Evolutionary conservation across 2,113 vertebrate species (phyloP).

Genomic region (Callionymus lyra): DNA sequence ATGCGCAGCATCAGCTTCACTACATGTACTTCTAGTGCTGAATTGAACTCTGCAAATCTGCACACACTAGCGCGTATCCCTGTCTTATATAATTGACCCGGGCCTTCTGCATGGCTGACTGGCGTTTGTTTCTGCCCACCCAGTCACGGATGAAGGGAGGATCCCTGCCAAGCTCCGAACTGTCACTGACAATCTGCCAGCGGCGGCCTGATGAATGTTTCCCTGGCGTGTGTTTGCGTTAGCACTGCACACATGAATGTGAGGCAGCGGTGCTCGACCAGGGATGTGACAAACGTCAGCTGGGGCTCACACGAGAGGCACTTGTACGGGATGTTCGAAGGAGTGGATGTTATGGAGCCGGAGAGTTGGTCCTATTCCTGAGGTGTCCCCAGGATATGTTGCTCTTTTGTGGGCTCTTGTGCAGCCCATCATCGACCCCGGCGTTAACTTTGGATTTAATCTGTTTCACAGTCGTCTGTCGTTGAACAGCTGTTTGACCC

Average conservation of each 20-base stretch:
- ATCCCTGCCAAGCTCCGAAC: conserved; percentile 48
- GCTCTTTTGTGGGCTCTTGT: no score
- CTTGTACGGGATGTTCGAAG: conserved; percentile 12
- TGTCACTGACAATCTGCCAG: conserved; percentile 62
- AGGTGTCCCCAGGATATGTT: no score
- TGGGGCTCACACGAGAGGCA: conserved; percentile 26
- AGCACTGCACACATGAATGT: background rate
- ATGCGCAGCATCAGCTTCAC: no score
- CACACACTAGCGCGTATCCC: conserved; percentile 22
- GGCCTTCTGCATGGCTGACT: conserved; percentile 49
- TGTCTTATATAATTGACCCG: conserved; percentile 58
- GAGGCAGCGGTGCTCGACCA: conserved; percentile 20
- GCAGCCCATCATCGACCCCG: no score
- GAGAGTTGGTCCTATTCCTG: background rate
- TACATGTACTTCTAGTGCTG: no score
- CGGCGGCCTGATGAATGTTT: conserved; percentile 52
- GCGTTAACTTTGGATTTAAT: no score
- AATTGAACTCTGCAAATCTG: no score
- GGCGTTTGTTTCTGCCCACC: conserved; percentile 37
- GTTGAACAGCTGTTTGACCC: no score
- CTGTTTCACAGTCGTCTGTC: no score
- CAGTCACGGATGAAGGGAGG: conserved; percentile 44
- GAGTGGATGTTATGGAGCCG: background rate
- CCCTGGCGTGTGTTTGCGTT: conserved; percentile 6
- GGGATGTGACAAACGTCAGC: conserved; percentile 31